Evolutionary conservation across 2,888 invertebrate genomes (phyloP), one percentile per base, ranked within the genome.

Genomic region (Hyppa rectilinea): DNA sequence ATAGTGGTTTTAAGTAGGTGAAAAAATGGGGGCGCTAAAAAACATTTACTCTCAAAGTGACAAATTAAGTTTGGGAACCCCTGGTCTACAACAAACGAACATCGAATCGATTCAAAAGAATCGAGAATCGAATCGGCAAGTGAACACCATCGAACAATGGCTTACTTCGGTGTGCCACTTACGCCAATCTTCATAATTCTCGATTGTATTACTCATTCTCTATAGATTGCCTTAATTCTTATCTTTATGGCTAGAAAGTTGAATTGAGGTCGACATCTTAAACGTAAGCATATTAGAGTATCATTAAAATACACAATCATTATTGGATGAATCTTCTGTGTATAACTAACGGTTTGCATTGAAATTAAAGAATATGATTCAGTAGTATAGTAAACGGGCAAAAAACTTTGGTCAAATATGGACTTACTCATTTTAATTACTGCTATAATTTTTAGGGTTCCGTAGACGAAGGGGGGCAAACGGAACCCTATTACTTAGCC

Each of bases 181-280:
- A 92, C 90, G 92, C 91, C 90, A 91, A 91, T 93, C 92, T 82
- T 89, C 80, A 87, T 89, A 89, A 91, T 90, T 87, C 84, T 85
- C 85, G 84, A 90, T 91, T 90, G 89, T 88, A 74, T 78, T 80
- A 81, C 81, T 84, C 84, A 80, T 83, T 74, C 68, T 89, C 87
- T 89, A 90, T 87, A 87, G 87, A 88, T 90, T 91, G 89, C 85
- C 87, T 91, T 91, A 90, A 92, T 88, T 92, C 89, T 92, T 91
- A 92, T 92, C 91, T 90, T 65, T 87, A 89, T 85, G 83, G 81
- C 75, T 87, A 90, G 89, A 91, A 80, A 80, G 78, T 84, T 17
- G 67, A 53, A 86, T 86, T 75, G 81, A 74, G 88, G 87, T 79
- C 80, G 49, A 17, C 49, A 49, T 70, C 53, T 72, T 68, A 56